phyloP scores from a whole-genome alignment of 2,888 invertebrate genomes.

The Zonitis immaculata region DNA sequence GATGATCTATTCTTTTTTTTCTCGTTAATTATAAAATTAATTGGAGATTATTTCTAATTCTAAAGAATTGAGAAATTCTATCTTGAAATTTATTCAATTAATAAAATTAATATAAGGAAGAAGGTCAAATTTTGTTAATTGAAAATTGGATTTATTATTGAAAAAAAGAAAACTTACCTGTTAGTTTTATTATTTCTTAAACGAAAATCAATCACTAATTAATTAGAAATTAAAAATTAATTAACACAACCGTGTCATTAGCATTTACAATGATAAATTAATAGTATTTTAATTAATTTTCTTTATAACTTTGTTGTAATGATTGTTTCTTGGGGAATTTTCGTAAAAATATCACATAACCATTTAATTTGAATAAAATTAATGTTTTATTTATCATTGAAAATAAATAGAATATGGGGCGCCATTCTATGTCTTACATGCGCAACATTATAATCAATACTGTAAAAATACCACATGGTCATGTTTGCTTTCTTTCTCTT shows the following conservation, averaged over 20 bases:
- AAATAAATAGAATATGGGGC: constrained; percentile 11
- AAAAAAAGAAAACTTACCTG: no score
- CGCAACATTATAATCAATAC: constrained; percentile 15
- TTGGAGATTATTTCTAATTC: background rate
- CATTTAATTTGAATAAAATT: constrained; percentile 8
- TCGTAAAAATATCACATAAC: background rate
- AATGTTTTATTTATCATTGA: background rate
- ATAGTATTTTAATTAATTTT: no score
- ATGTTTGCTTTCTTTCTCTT: constrained; percentile 19
- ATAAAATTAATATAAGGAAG: no score
- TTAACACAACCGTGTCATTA: no score
- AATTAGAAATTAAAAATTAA: no score
- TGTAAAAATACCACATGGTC: constrained; percentile 13
- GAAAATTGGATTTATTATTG: no score
- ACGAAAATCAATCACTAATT: no score
- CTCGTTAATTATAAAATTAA: background rate
- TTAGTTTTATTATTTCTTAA: no score
- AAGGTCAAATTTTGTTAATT: no score
- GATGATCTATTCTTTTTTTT: background rate
- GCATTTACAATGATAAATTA: no score
- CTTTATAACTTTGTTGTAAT: no score
- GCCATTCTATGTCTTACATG: constrained; percentile 14
- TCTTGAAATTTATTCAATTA: no score
- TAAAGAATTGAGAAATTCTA: background rate
- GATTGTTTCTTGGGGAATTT: background rate